These are phyloP conservation scores for Drosophila prolongata DNA, from an alignment of 2,888 invertebrate genomes.

Conservation along the genomic window DNA sequence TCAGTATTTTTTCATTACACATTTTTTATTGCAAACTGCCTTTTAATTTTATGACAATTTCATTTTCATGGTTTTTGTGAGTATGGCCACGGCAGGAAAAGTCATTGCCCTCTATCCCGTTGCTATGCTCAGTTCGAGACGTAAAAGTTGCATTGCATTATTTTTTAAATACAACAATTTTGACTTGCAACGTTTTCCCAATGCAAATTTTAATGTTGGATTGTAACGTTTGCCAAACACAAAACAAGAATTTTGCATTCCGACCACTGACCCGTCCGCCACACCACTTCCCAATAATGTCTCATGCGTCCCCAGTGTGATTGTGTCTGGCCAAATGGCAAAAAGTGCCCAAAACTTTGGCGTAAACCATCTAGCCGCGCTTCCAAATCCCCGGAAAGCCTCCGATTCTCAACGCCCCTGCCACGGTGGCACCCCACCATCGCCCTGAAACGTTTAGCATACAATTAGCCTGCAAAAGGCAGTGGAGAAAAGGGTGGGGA, in stretches of 20 bases:
- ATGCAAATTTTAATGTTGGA: too few relatives aligned
- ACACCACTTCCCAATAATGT: conserved; percentile 27
- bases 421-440: conserved; percentile 13
- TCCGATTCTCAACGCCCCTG: conserved; percentile 21
- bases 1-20: too few relatives aligned
- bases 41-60: too few relatives aligned
- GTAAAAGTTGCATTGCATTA: background rate
- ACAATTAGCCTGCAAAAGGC: conserved; percentile 79
- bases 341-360: conserved; percentile 72
- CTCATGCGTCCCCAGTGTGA: conserved; percentile 49
- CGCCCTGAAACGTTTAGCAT: conserved; percentile 74
- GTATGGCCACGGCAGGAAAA: conserved; percentile 63
- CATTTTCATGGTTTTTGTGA: too few relatives aligned
- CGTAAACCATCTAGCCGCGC: conserved; percentile 34
- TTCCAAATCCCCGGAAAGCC: conserved; percentile 39
- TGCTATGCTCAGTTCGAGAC: conserved; percentile 55
- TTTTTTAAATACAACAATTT: too few relatives aligned
- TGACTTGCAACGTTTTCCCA: too few relatives aligned
- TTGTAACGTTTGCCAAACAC: too few relatives aligned
- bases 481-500: conserved; percentile 7
- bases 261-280: background rate
- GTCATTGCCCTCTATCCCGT: conserved; percentile 74
- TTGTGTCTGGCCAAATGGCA: conserved; percentile 39
- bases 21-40: too few relatives aligned
- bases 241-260: too few relatives aligned